phyloP scores from a whole-genome alignment of 2,797 vertebrate species.

The Mormyrops boulengeri region DNA sequence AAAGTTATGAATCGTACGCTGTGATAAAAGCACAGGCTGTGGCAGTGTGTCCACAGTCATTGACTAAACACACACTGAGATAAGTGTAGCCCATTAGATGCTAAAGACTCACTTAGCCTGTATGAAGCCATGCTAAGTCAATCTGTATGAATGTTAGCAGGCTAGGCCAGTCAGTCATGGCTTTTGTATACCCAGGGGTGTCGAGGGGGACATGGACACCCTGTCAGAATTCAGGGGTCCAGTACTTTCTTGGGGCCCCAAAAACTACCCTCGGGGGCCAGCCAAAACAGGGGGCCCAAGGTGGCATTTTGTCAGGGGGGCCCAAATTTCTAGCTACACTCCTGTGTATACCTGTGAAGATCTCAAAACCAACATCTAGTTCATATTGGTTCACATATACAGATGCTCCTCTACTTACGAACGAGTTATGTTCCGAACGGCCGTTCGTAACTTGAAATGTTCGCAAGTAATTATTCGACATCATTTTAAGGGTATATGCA shows the following conservation, averaged over 20 bases:
- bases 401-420: no score
- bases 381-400: neutral
- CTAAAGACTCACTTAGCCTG: neutral
- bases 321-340: neutral
- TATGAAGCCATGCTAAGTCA: neutral
- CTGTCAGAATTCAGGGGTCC: neutral
- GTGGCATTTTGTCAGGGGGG: neutral
- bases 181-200: neutral
- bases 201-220: neutral
- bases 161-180: neutral
- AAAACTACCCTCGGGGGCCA: neutral
- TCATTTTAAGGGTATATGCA: no score
- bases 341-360: neutral
- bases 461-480: no score
- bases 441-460: no score
- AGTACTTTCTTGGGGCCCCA: neutral
- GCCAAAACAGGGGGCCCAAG: neutral
- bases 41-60: neutral
- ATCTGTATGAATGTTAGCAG: neutral
- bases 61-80: neutral
- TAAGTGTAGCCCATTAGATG: neutral
- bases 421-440: no score
- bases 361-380: neutral
- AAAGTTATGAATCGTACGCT: neutral
- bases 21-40: neutral